Conservation (phyloP, 2,113 vertebrate species). For the Cephalopterus ornatus region DNA sequence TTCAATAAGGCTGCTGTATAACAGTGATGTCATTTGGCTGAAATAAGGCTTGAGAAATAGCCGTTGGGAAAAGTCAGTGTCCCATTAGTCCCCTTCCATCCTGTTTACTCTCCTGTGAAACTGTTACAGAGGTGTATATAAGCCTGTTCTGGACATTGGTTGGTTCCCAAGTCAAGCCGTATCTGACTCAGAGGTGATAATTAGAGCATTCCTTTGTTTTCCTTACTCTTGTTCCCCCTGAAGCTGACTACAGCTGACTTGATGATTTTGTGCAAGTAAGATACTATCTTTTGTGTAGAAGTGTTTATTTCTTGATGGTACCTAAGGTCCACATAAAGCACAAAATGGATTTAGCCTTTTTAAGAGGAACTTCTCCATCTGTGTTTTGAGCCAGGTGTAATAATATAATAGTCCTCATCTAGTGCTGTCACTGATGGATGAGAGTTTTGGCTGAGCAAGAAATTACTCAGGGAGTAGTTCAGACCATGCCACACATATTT, state of each 20-base stretch:
- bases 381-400: neutral
- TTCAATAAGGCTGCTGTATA: neutral
- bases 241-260: neutral
- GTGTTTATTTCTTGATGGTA: neutral
- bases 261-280: neutral
- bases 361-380: neutral
- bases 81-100: neutral
- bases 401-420: neutral
- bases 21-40: neutral
- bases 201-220: neutral
- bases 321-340: neutral
- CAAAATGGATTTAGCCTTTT: neutral
- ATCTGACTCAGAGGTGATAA: neutral
- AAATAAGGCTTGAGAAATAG: slow-evolving; percentile 1
- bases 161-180: neutral
- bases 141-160: neutral
- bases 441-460: neutral
- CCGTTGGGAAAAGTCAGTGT: neutral
- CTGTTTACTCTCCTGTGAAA: neutral
- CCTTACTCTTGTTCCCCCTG: neutral
- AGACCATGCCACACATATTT: neutral
- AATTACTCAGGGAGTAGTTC: slow-evolving; percentile 14
- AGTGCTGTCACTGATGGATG: neutral
- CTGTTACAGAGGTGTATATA: neutral
- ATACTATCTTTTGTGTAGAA: neutral